Evolutionary conservation across 2,113 vertebrate genomes (phyloP).

Genomic region (Patagioenas fasciata): DNA sequence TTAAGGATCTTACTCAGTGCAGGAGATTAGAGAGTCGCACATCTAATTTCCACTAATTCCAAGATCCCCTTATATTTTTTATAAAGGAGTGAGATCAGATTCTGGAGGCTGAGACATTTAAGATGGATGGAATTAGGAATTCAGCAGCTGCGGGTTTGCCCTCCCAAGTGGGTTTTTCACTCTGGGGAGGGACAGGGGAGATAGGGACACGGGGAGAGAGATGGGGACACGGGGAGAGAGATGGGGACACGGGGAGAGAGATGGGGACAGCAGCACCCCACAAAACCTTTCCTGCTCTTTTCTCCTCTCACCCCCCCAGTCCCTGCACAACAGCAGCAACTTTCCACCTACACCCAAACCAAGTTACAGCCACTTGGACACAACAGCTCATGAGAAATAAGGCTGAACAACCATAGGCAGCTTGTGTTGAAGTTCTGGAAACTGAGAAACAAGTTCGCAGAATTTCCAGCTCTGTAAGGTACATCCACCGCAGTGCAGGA

Average conservation of each 20-base stretch:
- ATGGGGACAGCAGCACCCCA: neutral
- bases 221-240: neutral
- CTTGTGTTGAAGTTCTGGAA: neutral
- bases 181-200: fast-evolving
- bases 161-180: fast-evolving
- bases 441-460: neutral
- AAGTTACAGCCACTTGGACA: fast-evolving
- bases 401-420: neutral
- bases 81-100: neutral
- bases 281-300: neutral
- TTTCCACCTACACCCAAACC: fast-evolving
- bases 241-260: neutral
- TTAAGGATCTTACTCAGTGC: neutral
- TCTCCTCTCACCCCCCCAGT: fast-evolving
- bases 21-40: neutral
- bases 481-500: fast-evolving
- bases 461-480: neutral
- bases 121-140: neutral
- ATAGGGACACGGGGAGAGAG: neutral
- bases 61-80: slow-evolving; percentile 12
- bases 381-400: neutral
- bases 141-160: neutral
- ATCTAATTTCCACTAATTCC: slow-evolving; percentile 23
- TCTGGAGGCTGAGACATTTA: neutral
- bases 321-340: neutral